phyloP scores from a whole-genome alignment of 2,113 vertebrate species.

The Leucoraja erinaceus region DNA sequence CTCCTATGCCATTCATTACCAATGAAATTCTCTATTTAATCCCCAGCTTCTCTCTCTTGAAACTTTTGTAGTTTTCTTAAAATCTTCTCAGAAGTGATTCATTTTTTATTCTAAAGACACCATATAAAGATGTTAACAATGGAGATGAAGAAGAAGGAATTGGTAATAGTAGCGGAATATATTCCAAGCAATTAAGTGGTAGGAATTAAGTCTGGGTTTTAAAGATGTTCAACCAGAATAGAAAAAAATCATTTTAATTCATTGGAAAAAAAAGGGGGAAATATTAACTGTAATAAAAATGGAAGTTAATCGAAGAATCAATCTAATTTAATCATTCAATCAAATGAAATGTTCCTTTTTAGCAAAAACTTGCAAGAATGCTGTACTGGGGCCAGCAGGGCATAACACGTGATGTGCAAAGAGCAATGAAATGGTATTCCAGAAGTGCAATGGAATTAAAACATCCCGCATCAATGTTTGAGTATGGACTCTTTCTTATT shows the following conservation, averaged over 20 bases:
- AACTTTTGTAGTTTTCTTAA: neutral
- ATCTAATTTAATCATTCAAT: neutral
- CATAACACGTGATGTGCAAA: slow-evolving; percentile 66
- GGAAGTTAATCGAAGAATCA: neutral
- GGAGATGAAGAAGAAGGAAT: neutral
- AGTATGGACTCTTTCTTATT: slow-evolving; percentile 79
- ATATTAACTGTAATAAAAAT: neutral
- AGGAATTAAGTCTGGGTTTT: neutral
- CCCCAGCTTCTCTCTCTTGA: neutral
- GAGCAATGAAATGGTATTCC: slow-evolving; percentile 75
- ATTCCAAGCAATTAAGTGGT: neutral
- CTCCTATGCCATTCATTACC: neutral
- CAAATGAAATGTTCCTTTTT: slow-evolving; percentile 38
- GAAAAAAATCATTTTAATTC: neutral
- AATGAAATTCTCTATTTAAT: neutral
- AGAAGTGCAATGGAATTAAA: slow-evolving; percentile 74
- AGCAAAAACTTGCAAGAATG: slow-evolving; percentile 78
- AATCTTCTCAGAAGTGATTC: neutral
- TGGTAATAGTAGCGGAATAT: neutral
- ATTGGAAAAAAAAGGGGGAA: neutral
- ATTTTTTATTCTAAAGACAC: neutral
- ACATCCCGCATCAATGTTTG: slow-evolving; percentile 72
- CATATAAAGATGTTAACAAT: neutral
- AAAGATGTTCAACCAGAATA: neutral
- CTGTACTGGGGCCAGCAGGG: slow-evolving; percentile 81